These are phyloP conservation scores for Glareola pratincola DNA, from an alignment of 2,113 vertebrate species.

Conservation along the genomic window DNA sequence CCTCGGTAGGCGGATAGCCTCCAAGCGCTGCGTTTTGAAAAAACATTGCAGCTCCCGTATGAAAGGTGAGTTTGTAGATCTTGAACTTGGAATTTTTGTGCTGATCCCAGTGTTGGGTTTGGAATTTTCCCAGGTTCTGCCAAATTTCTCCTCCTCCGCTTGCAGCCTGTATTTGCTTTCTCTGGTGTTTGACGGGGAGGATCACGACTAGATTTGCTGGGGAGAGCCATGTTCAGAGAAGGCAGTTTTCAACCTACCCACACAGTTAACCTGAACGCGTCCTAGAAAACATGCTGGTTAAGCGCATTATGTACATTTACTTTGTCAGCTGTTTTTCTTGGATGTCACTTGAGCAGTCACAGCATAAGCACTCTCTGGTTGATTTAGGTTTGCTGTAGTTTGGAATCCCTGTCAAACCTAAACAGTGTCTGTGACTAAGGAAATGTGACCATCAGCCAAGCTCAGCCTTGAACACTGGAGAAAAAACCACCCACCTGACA, in stretches of 20 bases:
- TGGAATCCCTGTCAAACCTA: constrained; percentile 1
- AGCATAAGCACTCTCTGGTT: background rate
- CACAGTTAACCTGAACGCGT: background rate
- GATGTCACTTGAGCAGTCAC: background rate
- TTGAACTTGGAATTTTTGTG: background rate
- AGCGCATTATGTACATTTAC: background rate
- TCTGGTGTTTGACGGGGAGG: background rate
- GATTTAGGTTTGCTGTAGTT: background rate
- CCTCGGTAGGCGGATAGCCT: background rate
- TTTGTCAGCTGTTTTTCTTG: background rate
- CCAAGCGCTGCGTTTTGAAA: background rate
- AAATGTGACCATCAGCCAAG: background rate
- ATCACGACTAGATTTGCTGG: background rate
- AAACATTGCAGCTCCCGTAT: background rate
- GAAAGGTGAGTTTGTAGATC: background rate
- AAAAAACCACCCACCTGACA: background rate
- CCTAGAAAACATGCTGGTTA: background rate
- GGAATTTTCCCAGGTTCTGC: background rate
- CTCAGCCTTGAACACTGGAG: background rate
- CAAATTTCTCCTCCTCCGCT: constrained; percentile 10
- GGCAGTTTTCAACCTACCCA: constrained; percentile 4
- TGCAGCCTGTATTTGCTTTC: background rate
- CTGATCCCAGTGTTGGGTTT: background rate
- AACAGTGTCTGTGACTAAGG: background rate
- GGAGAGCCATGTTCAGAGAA: background rate